Evolutionary conservation across 2,888 invertebrate species (phyloP).

Genomic region (Cristatella mucedo): DNA sequence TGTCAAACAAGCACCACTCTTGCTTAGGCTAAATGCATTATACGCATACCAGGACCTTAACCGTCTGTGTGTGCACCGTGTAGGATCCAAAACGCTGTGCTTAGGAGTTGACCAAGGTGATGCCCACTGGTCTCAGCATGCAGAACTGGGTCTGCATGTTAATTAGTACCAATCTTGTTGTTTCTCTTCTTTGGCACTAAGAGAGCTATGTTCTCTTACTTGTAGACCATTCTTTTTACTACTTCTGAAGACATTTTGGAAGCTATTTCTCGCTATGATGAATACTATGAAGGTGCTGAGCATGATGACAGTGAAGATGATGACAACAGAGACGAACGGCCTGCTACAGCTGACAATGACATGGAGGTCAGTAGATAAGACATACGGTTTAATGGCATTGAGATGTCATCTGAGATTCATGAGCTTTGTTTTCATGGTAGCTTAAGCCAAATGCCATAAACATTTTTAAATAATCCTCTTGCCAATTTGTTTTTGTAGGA

Average conservation of each 20-base stretch:
- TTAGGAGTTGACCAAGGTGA: too few relatives aligned
- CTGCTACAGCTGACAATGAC: conserved; percentile 29
- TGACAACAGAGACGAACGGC: conserved; percentile 22
- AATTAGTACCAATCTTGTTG: too few relatives aligned
- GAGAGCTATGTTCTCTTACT: too few relatives aligned
- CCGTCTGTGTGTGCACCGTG: too few relatives aligned
- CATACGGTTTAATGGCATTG: not conserved
- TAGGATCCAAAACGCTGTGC: too few relatives aligned
- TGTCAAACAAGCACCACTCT: too few relatives aligned
- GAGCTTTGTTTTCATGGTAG: not conserved
- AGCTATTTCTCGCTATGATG: conserved; percentile 41
- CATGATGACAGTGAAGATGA: conserved; percentile 18
- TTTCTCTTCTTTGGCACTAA: too few relatives aligned
- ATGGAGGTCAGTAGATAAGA: too few relatives aligned
- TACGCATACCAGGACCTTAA: too few relatives aligned
- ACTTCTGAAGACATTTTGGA: conserved; percentile 58
- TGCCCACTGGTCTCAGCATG: too few relatives aligned
- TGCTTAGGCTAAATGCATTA: too few relatives aligned
- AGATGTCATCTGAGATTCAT: not conserved
- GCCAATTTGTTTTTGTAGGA: conserved; percentile 16
- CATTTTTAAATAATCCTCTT: not conserved
- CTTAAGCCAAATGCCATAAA: not conserved
- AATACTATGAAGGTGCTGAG: conserved; percentile 33
- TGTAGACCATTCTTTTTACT: conserved; percentile 68
- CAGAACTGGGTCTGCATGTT: too few relatives aligned